phyloP scores from a whole-genome alignment of 35 echinoderm and acorn worm species.

The Patiria miniata region DNA sequence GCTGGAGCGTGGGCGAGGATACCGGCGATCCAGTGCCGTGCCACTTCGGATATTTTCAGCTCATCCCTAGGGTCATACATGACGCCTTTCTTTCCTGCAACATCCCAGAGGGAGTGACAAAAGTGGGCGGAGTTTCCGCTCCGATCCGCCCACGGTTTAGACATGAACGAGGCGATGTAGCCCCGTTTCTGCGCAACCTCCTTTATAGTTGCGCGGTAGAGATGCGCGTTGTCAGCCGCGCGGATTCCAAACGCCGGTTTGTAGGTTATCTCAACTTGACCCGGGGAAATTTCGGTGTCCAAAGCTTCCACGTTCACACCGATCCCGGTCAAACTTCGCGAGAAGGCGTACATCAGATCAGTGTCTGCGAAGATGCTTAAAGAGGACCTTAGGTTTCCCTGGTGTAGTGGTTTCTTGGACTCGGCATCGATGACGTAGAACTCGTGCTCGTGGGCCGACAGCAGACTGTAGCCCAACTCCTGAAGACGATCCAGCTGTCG shows the following conservation, averaged over 20 bases:
- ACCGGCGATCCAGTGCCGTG: constrained; percentile 75
- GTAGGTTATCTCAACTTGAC: constrained; percentile 69
- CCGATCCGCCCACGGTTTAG: constrained; percentile 44
- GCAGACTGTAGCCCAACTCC: constrained; percentile 40
- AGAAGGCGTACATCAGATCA: constrained; percentile 49
- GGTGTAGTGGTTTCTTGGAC: constrained; percentile 56
- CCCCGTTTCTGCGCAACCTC: constrained; percentile 71
- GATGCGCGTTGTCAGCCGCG: constrained; percentile 62
- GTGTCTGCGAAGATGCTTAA: constrained; percentile 59
- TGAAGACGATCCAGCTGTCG: constrained; percentile 61
- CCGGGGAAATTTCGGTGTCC: constrained; percentile 52
- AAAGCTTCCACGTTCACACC: constrained; percentile 62
- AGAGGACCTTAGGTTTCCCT: constrained; percentile 50
- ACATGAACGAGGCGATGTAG: constrained; percentile 80
- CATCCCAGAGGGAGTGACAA: constrained; percentile 75
- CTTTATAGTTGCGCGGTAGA: constrained; percentile 74
- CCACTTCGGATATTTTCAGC: constrained; percentile 54
- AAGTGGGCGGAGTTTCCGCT: constrained; percentile 62
- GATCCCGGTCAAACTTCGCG: constrained; percentile 17
- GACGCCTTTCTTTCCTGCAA: constrained; percentile 23
- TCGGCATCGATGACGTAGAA: constrained; percentile 76
- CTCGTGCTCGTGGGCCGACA: constrained; percentile 70
- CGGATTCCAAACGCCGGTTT: constrained; percentile 65
- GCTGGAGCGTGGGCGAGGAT: constrained; percentile 63
- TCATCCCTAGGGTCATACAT: constrained; percentile 37